These are phyloP conservation scores for Lepisosteus osseus DNA, from an alignment of 2,113 vertebrate genomes.

Conservation along the genomic window DNA sequence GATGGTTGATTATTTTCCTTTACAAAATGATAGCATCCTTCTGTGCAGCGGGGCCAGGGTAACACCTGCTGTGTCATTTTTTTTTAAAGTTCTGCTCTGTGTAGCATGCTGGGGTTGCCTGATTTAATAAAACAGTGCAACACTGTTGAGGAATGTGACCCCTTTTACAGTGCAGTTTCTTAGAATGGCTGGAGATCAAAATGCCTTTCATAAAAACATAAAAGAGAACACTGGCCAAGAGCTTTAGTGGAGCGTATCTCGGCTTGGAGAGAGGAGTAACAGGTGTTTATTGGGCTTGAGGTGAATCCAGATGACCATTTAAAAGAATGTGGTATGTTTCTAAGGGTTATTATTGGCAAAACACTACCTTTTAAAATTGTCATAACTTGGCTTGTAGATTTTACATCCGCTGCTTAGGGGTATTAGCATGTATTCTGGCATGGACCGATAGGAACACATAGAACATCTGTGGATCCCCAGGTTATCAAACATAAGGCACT, in stretches of 20 bases:
- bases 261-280: constrained; percentile 39
- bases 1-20: constrained; percentile 42
- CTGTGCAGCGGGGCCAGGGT: constrained; percentile 39
- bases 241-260: constrained; percentile 48
- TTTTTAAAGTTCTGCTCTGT: constrained; percentile 50
- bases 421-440: not conserved
- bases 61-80: constrained; percentile 52
- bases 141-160: constrained; percentile 40
- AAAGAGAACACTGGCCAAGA: constrained; percentile 43
- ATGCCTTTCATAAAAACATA: constrained; percentile 54
- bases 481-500: no score
- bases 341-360: constrained; percentile 3
- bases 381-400: constrained; percentile 8
- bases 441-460: no score
- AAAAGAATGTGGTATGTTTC: not conserved
- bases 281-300: constrained; percentile 26
- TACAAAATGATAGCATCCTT: constrained; percentile 58
- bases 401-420: constrained; percentile 2
- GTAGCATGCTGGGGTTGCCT: constrained; percentile 34
- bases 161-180: constrained; percentile 33
- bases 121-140: constrained; percentile 47
- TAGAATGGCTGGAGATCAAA: constrained; percentile 39
- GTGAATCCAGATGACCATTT: constrained; percentile 15
- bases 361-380: not conserved
- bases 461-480: no score